A percentile compares a stretch with the other conserved stretches of the same genome.
Evolutionary conservation across 2,888 invertebrate species (phyloP).

Genomic region (Seira ritae): DNA sequence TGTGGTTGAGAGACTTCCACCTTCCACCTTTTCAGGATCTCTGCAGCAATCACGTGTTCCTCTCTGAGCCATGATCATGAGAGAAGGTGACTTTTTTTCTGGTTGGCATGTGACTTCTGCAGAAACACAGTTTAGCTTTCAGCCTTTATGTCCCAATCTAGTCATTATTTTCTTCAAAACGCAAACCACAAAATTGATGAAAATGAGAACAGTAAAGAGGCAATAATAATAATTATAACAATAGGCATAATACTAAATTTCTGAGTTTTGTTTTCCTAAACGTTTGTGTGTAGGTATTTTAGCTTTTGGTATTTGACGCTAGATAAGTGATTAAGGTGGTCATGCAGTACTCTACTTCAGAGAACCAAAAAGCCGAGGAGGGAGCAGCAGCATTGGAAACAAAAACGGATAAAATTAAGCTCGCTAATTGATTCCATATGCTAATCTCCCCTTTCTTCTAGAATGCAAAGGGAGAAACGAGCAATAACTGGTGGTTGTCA

Average conservation of each 20-base stretch:
- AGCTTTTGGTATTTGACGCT: not conserved
- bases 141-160: not conserved
- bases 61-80: not conserved
- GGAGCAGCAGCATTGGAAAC: not conserved
- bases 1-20: no score
- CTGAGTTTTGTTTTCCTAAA: not conserved
- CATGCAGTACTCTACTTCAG: not conserved
- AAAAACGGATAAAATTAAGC: not conserved
- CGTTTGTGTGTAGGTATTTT: not conserved
- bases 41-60: slow-evolving; percentile 6
- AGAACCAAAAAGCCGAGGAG: not conserved
- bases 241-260: not conserved
- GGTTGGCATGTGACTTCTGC: not conserved
- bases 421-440: not conserved
- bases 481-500: no score
- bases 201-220: not conserved
- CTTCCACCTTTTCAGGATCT: not conserved
- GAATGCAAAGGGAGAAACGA: no score
- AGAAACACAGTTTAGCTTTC: not conserved
- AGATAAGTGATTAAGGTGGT: not conserved
- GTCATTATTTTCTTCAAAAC: not conserved
- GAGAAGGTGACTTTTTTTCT: not conserved
- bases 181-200: slow-evolving; percentile 9
- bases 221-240: slow-evolving; percentile 1
- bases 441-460: not conserved